phyloP scores from a whole-genome alignment of 2,888 invertebrate species.

The Epistrophella euchroma region DNA sequence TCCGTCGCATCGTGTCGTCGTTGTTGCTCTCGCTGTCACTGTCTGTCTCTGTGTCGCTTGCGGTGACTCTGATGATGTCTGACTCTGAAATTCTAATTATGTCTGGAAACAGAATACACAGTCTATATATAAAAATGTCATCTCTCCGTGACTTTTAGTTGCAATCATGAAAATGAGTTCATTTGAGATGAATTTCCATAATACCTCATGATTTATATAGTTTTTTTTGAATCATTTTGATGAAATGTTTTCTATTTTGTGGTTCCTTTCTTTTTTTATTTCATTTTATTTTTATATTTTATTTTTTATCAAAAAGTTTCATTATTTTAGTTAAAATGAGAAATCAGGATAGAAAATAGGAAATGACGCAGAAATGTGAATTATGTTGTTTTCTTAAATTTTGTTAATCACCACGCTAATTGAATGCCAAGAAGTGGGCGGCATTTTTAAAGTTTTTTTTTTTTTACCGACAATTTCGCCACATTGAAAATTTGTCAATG shows the following conservation, averaged over 20 bases:
- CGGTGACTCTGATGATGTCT: slow-evolving; percentile 7
- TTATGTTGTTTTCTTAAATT: slow-evolving; percentile 15
- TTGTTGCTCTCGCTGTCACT: not conserved
- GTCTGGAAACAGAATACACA: slow-evolving; percentile 47
- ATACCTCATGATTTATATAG: slow-evolving; percentile 11
- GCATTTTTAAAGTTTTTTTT: not conserved
- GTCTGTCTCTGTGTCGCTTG: not conserved
- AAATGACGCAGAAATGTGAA: slow-evolving; percentile 58
- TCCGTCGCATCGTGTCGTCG: not conserved
- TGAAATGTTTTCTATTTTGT: slow-evolving; percentile 7
- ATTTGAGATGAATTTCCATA: slow-evolving; percentile 29
- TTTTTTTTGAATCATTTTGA: slow-evolving; percentile 30
- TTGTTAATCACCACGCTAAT: slow-evolving; percentile 8
- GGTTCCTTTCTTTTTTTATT: not conserved
- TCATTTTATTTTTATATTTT: slow-evolving; percentile 4
- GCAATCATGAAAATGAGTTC: not conserved
- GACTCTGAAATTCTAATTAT: slow-evolving; percentile 44
- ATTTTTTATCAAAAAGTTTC: slow-evolving; percentile 8
- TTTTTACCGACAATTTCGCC: slow-evolving; percentile 20
- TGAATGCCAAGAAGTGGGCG: slow-evolving; percentile 63
- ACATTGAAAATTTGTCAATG: slow-evolving; percentile 11
- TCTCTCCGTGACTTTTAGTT: not conserved
- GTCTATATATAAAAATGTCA: slow-evolving; percentile 3
- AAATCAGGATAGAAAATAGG: slow-evolving; percentile 36
- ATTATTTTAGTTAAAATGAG: slow-evolving; percentile 23